Evolutionary conservation across 2,113 vertebrate species (phyloP), one percentile per base, ranked within the genome.

Genomic region (Poeciliopsis occidentalis): DNA sequence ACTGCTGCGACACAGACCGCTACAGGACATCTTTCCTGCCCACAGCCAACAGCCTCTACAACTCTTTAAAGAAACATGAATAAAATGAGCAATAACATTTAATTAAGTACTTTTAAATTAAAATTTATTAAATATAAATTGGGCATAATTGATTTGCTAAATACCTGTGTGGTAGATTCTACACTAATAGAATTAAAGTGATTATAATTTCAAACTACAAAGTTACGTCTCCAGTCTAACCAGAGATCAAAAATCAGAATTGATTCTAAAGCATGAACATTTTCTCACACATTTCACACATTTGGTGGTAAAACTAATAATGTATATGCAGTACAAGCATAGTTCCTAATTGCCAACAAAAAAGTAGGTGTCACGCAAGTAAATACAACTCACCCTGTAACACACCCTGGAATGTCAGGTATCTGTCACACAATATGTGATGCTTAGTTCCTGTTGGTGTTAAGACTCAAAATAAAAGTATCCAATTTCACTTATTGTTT

Each of bases 371-470:
- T 22, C 29, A 69, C 63, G 66, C 32, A 24, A 31, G 27, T 41
- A 19, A 51, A 31, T 64, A 27, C 12, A 44, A 71, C 1, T 60
- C 27, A 32, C 31, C 67, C 17, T 57, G 12, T 31, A 24, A 78
- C 76, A 89, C 69, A 65, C 67, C 78, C 73, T 76, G 47, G 54
- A 78, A 85, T 71, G n/a, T 24, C 29, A 71, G 60, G 34, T 41
- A 78, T 64, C 57, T 77, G 34, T 54, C 24, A 37, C 13, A 64
- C 30, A 34, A 19, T 19, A 74, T 62, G 10, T 41, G 34, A n/a
- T 2, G 32, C 57, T 24, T 57, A 29, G 12, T 41, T 41, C 13
- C 39, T 15, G 13, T 41, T 41, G 39, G 12, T 41, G 3, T 41
- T 3, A 41, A 41, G 12, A 41, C 13, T 0, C 3, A 15, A 15